A percentile compares a stretch with the other conserved stretches of the same genome.
Evolutionary conservation across 2,888 invertebrate species (phyloP).

Genomic region (Hyppa rectilinea): DNA sequence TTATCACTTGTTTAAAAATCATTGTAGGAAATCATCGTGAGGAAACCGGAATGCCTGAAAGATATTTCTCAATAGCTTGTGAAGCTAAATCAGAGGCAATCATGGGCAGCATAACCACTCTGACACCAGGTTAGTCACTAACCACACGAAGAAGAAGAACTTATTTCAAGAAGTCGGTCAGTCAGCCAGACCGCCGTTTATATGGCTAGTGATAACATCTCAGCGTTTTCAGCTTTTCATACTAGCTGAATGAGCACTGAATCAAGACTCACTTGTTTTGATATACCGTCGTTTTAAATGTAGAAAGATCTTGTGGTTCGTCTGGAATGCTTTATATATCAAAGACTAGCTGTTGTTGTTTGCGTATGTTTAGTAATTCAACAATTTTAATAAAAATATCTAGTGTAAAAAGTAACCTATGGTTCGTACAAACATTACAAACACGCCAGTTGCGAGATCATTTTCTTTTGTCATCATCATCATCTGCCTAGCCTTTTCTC

Average conservation of each 20-base stretch:
- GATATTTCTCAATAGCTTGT: too few relatives aligned
- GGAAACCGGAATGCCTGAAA: too few relatives aligned
- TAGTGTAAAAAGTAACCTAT: not conserved
- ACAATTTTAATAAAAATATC: not conserved
- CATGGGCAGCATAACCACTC: too few relatives aligned
- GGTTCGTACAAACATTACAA: too few relatives aligned
- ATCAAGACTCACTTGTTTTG: slow-evolving; percentile 50
- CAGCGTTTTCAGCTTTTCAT: slow-evolving; percentile 62
- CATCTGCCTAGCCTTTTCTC: too few relatives aligned
- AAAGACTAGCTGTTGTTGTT: not conserved
- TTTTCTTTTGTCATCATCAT: too few relatives aligned
- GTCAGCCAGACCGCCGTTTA: slow-evolving; percentile 51
- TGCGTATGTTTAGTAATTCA: not conserved
- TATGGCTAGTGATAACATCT: slow-evolving; percentile 62
- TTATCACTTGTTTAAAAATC: too few relatives aligned
- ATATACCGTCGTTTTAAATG: slow-evolving; percentile 1
- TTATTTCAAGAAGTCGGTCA: slow-evolving; percentile 69
- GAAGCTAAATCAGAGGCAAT: too few relatives aligned
- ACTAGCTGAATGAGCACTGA: slow-evolving; percentile 56
- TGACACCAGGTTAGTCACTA: too few relatives aligned
- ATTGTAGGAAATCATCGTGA: too few relatives aligned
- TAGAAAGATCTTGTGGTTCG: not conserved
- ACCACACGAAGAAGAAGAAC: too few relatives aligned
- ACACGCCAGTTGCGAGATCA: too few relatives aligned
- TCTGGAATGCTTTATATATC: not conserved